Evolutionary conservation across 2,888 invertebrate genomes (phyloP).

Genomic region (Chrysotoxum bicinctum): DNA sequence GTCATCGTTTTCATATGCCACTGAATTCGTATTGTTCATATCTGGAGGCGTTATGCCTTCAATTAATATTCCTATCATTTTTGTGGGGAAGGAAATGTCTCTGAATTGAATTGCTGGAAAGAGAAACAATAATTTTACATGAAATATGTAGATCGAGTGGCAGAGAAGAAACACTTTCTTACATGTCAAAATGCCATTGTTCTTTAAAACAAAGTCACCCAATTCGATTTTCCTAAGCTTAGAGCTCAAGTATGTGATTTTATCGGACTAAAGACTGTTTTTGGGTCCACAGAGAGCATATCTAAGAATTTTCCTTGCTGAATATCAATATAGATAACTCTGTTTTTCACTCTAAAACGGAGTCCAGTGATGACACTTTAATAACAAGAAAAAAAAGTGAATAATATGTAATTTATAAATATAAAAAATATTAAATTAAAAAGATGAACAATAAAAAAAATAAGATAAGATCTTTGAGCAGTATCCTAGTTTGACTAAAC

Average conservation of each 20-base stretch:
- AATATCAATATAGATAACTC: constrained; percentile 11
- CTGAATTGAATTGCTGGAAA: neutral
- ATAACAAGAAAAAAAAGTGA: neutral
- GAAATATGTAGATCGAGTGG: neutral
- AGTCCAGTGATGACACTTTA: constrained; percentile 16
- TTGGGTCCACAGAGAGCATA: neutral
- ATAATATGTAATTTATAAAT: no score
- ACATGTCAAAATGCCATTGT: neutral
- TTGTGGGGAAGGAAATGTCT: neutral
- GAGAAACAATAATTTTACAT: neutral
- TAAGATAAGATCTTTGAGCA: no score
- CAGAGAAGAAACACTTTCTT: neutral
- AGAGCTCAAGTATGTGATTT: neutral
- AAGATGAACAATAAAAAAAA: no score
- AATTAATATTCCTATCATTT: neutral
- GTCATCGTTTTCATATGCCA: neutral
- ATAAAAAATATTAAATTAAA: no score
- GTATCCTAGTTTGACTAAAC: no score
- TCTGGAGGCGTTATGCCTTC: neutral
- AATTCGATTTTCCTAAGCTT: neutral
- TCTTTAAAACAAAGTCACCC: neutral
- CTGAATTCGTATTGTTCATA: neutral
- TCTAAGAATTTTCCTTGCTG: constrained; percentile 6
- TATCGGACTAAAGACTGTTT: neutral
- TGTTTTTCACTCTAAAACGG: neutral